These are phyloP conservation scores for Tyrophagus putrescentiae DNA, from an alignment of 1,140 invertebrate species.

Conservation along the genomic window DNA sequence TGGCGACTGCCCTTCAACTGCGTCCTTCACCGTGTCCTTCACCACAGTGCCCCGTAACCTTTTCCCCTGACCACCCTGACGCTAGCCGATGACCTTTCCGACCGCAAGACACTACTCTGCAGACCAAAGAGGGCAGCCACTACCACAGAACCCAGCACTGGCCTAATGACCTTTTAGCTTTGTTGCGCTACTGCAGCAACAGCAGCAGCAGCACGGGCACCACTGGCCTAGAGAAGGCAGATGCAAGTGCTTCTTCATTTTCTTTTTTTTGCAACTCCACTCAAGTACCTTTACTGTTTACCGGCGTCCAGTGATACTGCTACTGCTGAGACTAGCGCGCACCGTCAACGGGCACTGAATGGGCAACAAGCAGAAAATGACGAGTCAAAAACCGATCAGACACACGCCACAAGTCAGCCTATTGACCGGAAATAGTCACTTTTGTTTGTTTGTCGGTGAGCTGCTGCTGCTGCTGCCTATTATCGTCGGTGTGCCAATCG, in stretches of 20 bases:
- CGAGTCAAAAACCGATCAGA: not conserved
- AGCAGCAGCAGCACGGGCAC: too few relatives aligned
- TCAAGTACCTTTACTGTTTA: too few relatives aligned
- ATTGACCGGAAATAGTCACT: conserved; percentile 11
- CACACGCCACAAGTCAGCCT: not conserved
- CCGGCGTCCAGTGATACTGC: too few relatives aligned
- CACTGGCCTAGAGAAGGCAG: not conserved
- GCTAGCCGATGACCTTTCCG: too few relatives aligned
- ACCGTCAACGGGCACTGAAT: not conserved
- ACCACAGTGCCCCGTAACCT: too few relatives aligned
- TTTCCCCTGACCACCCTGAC: too few relatives aligned
- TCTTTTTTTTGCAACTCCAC: too few relatives aligned
- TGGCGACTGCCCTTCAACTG: not conserved
- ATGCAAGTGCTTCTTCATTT: not conserved
- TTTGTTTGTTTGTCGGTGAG: conserved; percentile 5
- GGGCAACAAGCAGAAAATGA: not conserved
- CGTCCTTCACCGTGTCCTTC: too few relatives aligned
- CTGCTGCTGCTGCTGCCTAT: not conserved
- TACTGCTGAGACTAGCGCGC: not conserved
- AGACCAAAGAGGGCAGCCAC: not conserved
- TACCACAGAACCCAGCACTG: not conserved
- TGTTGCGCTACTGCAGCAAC: too few relatives aligned
- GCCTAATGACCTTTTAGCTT: conserved; percentile 11
- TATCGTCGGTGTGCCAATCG: not conserved
- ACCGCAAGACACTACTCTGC: too few relatives aligned